Evolutionary conservation across 92 coral and sea anemone genomes (phyloP).

Genomic region (Blastomussa wellsi): DNA sequence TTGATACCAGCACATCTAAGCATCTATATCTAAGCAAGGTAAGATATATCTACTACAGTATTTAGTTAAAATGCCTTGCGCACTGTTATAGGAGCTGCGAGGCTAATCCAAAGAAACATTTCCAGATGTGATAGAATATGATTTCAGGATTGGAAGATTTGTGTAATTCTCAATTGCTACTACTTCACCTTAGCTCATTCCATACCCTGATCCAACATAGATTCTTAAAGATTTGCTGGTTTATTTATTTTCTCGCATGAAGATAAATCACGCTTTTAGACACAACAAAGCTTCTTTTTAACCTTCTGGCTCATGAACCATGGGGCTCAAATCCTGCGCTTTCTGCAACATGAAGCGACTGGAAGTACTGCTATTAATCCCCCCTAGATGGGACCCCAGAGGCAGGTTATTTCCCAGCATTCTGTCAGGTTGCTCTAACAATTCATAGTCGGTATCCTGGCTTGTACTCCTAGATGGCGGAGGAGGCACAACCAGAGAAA

Average conservation of each 20-base stretch:
- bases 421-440: background rate
- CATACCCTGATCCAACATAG: too few species aligned
- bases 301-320: too few species aligned
- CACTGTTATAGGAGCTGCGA: too few species aligned
- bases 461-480: background rate
- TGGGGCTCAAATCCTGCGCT: background rate
- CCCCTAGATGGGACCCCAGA: too few species aligned
- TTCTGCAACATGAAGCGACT: too few species aligned
- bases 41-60: background rate
- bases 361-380: too few species aligned
- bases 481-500: background rate
- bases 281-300: too few species aligned
- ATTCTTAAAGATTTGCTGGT: too few species aligned
- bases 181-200: background rate
- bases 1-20: background rate
- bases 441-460: background rate
- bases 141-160: background rate
- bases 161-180: too few species aligned
- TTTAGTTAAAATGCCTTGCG: too few species aligned
- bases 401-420: background rate
- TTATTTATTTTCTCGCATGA: too few species aligned
- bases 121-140: background rate
- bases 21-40: background rate
- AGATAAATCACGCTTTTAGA: too few species aligned
- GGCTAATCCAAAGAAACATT: background rate